Base-by-base conservation (phyloP, 1,140 invertebrate species). In the Wiebesia pumilae region DNA sequence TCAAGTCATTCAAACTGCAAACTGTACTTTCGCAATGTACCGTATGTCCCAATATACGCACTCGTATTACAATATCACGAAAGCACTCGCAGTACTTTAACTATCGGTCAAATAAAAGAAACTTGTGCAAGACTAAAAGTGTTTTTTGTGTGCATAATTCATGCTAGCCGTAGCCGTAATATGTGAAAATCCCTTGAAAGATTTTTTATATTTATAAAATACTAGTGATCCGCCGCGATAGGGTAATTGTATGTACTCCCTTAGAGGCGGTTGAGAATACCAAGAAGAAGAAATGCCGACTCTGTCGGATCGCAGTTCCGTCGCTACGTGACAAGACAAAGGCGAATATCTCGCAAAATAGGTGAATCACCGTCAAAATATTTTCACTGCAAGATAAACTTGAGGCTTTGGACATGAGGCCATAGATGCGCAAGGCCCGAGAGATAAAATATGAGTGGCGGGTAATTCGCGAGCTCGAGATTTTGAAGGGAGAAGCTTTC, bases 361-460 rank as follows among this genome's bases (percentile, higher is more conserved):
- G 71, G 12, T 75, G 71, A 75, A 75, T 75, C 71, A 75, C 71
- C 71, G 38, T 75, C 40, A 75, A 75, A 75, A 75, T 19, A 75
- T 75, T 43, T 43, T 21, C 38, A 3, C 35, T 43, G 24, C 27
- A 19, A 75, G 40, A 75, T 75, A 75, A 75, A 43, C 3, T 73
- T 21, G 10, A 16, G 19, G 54, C 40, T 16, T 3, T 14, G 71
- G 38, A 35, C 71, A 40, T 75, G 21, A 43, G 40, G 40, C 14
- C 21, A 33, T 75, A 40, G 35, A 75, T 75, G 40, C 24, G 40
- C 38, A 43, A 7, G 38, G 0, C 30, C 0, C 1, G 38, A 75
- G 38, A 75, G 35, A 75, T 75, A 75, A 75, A 75, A 75, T 24
- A 75, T 43, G 6, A 75, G 21, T n/a, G 21, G 10, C 21, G 21